Percentiles rank a stretch among this genome's conserved stretches.
These are phyloP conservation scores for Caenorhabditis sp. DNA, from an alignment of 2,888 invertebrate genomes.

Conservation along the genomic window DNA sequence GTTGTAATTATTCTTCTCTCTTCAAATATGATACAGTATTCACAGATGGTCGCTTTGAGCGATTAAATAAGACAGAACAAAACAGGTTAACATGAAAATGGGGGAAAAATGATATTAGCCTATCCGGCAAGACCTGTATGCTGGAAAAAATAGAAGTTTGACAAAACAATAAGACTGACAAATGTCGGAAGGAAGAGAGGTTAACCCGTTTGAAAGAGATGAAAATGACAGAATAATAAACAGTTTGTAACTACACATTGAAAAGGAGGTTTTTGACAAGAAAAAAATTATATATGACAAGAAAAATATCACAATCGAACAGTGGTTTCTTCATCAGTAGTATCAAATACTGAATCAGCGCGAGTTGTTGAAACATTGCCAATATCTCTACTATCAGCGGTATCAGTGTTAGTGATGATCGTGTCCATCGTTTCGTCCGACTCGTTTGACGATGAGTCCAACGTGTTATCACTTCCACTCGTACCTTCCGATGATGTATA, in stretches of 20 bases:
- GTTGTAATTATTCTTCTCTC: background rate
- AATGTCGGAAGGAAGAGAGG: background rate
- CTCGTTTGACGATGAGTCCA: constrained; percentile 4
- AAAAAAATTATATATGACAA: too few relatives aligned
- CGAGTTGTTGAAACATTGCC: background rate
- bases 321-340: background rate
- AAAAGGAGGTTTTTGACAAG: too few relatives aligned
- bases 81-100: constrained; percentile 7
- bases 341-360: background rate
- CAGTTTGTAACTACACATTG: background rate
- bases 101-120: background rate
- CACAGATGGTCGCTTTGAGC: constrained; percentile 2
- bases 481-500: background rate
- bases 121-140: background rate
- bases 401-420: background rate
- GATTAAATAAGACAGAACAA: background rate
- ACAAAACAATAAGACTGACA: constrained; percentile 11
- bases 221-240: background rate
- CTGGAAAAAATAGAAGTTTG: background rate
- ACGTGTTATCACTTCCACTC: background rate
- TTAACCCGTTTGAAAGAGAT: background rate
- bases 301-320: background rate
- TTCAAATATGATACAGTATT: constrained; percentile 4
- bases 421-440: background rate
- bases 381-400: background rate